Evolutionary conservation across 2,113 vertebrate genomes (phyloP), one percentile per base, ranked within the genome.

Genomic region (Oreocharis arfaki): DNA sequence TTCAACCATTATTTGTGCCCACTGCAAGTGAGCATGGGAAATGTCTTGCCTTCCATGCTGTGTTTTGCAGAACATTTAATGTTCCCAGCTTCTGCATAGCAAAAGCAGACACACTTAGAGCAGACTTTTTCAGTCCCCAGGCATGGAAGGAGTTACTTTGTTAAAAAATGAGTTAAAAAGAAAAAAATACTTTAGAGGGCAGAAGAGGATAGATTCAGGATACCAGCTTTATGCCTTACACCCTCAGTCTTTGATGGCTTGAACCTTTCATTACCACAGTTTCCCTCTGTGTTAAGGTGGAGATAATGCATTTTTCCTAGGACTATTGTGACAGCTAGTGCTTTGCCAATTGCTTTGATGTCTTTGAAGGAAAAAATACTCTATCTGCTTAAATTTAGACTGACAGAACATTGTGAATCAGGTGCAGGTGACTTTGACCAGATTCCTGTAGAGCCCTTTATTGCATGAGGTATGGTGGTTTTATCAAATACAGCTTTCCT

Each of bases 281-380:
- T 85, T 28, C 63, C 63, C 53, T 33, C 61, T 76, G 37, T 57
- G 63, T 89, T 61, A 76, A 82, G 63, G 46, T 76, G 46, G 42
- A 79, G 46, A 73, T 84, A 82, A 95, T 87, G 77, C 77, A 60
- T 94, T 91, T 94, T 94, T 85, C 67, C 24, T 49, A 28, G 82
- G 89, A 76, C 65, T 82, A 60, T 70, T 87, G 84, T 91, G 82
- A 90, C 89, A 96, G 82, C 70, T 87, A 83, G 63, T 69, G 59
- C 83, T 95, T 91, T 95, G 61, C 57, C 89, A 70, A 83, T 76
- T 74, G 63, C 75, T 85, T 94, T 87, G 70, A 93, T 76, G 41
- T 85, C 70, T 93, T 94, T 91, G 67, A 94, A 91, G 50, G 73
- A 61, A 89, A 95, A 96, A 92, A 57, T 87, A 91, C 61, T 73